Percentiles rank a stretch among this genome's conserved stretches.
Conservation (phyloP, 2,888 invertebrate genomes). For the Tachina lurida region DNA sequence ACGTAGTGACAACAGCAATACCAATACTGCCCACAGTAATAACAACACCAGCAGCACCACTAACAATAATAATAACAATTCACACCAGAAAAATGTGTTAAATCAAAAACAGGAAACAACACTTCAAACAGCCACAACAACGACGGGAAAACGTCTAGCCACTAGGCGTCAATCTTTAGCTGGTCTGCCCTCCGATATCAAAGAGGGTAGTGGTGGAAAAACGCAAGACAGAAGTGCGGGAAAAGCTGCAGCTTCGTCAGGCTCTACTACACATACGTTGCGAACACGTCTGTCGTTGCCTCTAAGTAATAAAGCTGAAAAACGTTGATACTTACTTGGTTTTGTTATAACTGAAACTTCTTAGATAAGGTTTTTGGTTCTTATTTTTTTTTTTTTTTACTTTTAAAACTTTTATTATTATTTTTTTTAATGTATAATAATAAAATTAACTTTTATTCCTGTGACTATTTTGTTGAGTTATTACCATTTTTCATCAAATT, state of each 20-base stretch:
- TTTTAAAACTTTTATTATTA: slow-evolving; percentile 13
- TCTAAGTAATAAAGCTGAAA: slow-evolving; percentile 82
- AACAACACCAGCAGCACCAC: slow-evolving; percentile 57
- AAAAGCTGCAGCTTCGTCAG: slow-evolving; percentile 42
- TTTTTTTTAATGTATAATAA: slow-evolving; percentile 25
- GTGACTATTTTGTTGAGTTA: slow-evolving; percentile 57
- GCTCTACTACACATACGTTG: slow-evolving; percentile 74
- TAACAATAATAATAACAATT: slow-evolving; percentile 72
- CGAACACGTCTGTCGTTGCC: slow-evolving; percentile 84
- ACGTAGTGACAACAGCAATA: slow-evolving; percentile 66
- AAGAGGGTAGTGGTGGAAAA: slow-evolving; percentile 67
- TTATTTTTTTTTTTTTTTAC: slow-evolving; percentile 25
- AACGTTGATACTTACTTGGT: slow-evolving; percentile 76
- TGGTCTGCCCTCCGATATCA: slow-evolving; percentile 67
- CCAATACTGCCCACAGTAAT: slow-evolving; percentile 38
- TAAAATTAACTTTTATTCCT: slow-evolving; percentile 46
- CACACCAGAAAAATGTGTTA: slow-evolving; percentile 40
- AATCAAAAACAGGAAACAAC: slow-evolving; percentile 53
- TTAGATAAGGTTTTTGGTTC: slow-evolving; percentile 27
- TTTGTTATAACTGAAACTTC: slow-evolving; percentile 35
- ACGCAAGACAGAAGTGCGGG: slow-evolving; percentile 46
- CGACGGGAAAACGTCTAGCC: slow-evolving; percentile 76
- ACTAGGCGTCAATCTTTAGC: slow-evolving; percentile 83
- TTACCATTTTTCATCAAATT: slow-evolving; percentile 9
- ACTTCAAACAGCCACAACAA: slow-evolving; percentile 61